Evolutionary conservation across 2,888 invertebrate genomes (phyloP), one percentile per base, ranked within the genome.

Genomic region (Odontocerum albicorne): DNA sequence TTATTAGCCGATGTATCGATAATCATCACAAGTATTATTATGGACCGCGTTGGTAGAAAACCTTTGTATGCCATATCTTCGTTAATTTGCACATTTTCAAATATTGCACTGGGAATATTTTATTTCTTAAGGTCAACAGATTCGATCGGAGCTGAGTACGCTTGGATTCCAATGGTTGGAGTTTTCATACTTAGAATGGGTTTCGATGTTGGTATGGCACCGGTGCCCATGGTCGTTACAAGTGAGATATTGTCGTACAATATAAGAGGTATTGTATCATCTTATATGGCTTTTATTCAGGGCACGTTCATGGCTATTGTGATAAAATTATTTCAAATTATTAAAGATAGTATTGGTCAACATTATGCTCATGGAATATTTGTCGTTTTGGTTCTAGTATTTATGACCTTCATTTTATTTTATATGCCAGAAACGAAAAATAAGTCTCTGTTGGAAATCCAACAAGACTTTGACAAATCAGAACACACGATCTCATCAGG

Each of bases 371-470:
- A 61, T 46, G 44, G 35, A 21, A 59, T 61, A 13, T 61, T 56
- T 35, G 46, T 53, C 27, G 16, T 45, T n/a, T 35, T 52, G 8
- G 38, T 59, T 4, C 15, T 54, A 10, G 21, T 61, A 22, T 19
- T 58, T 2, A 56, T 52, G 32, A 7, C 51, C 3, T 61, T 61
- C 27, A 51, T 61, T 8, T 36, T 61, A 16, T 22, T 50, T 13
- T 61, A 54, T 31, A 61, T 61, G 61, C 61, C 61, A 8, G 61
- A 61, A 45, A 61, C 61, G 10, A 61, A 61, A 35, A 61, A 59
- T 32, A 61, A 61, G 39, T 50, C 58, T n/a, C 46, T 61, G 7
- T 33, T 40, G n/a, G 58, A 61, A 49, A 59, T 61, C 19, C 61
- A 61, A 49, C 38, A 56, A 19, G 53, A 53, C 12, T 46, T 61